Evolutionary conservation across 1,140 invertebrate species (phyloP), one percentile per base, ranked within the genome.

Genomic region (Heterodera carotae): DNA sequence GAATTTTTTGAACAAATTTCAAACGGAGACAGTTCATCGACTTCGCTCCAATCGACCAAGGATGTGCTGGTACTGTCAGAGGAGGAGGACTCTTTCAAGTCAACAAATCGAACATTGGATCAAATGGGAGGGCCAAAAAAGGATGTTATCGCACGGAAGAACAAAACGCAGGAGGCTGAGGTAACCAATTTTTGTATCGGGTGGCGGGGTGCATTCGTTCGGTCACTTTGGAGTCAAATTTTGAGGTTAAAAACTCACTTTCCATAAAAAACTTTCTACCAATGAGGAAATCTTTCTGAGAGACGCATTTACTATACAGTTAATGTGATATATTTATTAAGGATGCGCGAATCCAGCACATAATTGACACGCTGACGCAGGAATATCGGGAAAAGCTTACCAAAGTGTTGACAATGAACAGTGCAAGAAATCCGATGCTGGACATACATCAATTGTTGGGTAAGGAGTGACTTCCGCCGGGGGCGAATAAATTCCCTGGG

Each of bases 1-100:
- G 68, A 62, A 56, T 68, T 81, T n/a, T 81, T 78, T 64, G 25
- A 33, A 18, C 12, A 56, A 83, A 80, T 56, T 56, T 56, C 48
- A 22, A 56, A 56, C 48, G 48, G 15, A 0, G 39, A n/a, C 2
- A 12, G 39, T 43, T 43, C 7, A 10, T 43, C 39, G 2, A 43
- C 39, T 43, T 43, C 39, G 25, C n/a, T 34, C 29, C 59, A 43
- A 18, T 66, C 22, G 27, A 25, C 3, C 27, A 68, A 31, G 43
- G 4, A 60, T 36, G n/a, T n/a, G n/a, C n/a, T n/a, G n/a, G n/a
- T n/a, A n/a, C 2, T 22, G 36, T 27, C 22, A 56, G 8, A 27
- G 31, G 33, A 68, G 22, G 74, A n/a, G 70, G 18, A 34, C 7
- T 22, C 22, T 15, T 33, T n/a, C 36, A 74, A 10, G 22, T 27